Evolutionary conservation across 2,888 invertebrate genomes (phyloP).

Genomic region (Neoaliturus tenellus): DNA sequence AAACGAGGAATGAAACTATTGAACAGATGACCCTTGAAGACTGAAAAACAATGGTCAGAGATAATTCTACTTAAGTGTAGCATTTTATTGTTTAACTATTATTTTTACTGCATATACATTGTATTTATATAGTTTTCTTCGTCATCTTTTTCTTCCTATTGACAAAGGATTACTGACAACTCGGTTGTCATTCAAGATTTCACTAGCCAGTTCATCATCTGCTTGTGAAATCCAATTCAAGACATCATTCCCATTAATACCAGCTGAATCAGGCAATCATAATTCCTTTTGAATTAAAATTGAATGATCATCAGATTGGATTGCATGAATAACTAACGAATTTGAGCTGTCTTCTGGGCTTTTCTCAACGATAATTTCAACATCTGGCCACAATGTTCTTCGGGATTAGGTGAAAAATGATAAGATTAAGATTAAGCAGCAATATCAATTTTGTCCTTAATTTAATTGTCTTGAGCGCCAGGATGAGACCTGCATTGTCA

Average conservation of each 20-base stretch:
- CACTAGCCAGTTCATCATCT: slow-evolving; percentile 5
- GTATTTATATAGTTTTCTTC: background rate
- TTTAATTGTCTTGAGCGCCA: background rate
- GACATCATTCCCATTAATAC: background rate
- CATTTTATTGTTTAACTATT: too few relatives aligned
- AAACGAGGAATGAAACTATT: too few relatives aligned
- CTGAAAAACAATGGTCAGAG: too few relatives aligned
- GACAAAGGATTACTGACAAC: background rate
- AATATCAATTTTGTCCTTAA: background rate
- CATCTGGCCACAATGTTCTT: background rate
- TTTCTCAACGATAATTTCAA: background rate
- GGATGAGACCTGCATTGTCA: background rate
- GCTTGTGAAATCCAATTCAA: background rate
- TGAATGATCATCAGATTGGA: background rate
- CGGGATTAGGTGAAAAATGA: background rate
- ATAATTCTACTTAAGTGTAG: too few relatives aligned
- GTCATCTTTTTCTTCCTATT: background rate
- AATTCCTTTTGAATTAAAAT: background rate
- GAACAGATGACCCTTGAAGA: too few relatives aligned
- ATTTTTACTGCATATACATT: background rate
- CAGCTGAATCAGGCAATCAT: background rate
- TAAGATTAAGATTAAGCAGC: background rate
- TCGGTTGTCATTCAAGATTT: background rate
- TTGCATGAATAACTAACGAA: background rate
- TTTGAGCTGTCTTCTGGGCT: background rate